Evolutionary conservation across 2,888 invertebrate genomes (phyloP).

Genomic region (Syrista parreyssii): DNA sequence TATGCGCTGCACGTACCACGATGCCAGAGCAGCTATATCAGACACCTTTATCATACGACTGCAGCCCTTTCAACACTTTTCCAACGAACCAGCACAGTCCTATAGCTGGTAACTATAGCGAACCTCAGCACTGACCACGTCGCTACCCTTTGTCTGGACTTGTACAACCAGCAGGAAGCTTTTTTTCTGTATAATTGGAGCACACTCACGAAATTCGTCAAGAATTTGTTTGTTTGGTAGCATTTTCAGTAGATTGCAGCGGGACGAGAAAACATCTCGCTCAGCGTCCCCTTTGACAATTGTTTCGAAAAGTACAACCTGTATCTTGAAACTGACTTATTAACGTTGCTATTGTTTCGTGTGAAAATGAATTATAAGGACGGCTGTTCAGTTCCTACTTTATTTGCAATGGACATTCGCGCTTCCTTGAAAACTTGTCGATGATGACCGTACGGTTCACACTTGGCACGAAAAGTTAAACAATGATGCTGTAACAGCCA

Average conservation of each 20-base stretch:
- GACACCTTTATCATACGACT: not conserved
- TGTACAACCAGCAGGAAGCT: not conserved
- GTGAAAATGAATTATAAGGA: too few species aligned
- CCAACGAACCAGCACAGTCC: not conserved
- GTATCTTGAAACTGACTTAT: not conserved
- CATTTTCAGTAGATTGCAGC: not conserved
- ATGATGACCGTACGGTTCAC: not conserved
- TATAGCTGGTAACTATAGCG: not conserved
- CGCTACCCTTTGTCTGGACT: not conserved
- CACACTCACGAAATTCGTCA: not conserved
- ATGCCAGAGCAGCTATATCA: not conserved
- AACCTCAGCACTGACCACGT: not conserved
- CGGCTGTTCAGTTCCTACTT: too few species aligned
- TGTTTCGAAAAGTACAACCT: not conserved
- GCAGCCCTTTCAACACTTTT: not conserved
- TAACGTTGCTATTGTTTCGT: not conserved
- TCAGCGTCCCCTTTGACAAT: too few species aligned
- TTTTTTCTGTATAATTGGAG: not conserved
- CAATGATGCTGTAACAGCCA: conserved; percentile 32
- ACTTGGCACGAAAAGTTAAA: conserved; percentile 26
- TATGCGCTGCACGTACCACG: conserved; percentile 33
- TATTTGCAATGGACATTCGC: too few species aligned
- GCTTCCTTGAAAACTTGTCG: not conserved
- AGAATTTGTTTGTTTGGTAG: not conserved
- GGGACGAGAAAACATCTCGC: too few species aligned